Base-by-base conservation (phyloP, 2,113 vertebrate species). In the Clarias macrocephalus region DNA sequence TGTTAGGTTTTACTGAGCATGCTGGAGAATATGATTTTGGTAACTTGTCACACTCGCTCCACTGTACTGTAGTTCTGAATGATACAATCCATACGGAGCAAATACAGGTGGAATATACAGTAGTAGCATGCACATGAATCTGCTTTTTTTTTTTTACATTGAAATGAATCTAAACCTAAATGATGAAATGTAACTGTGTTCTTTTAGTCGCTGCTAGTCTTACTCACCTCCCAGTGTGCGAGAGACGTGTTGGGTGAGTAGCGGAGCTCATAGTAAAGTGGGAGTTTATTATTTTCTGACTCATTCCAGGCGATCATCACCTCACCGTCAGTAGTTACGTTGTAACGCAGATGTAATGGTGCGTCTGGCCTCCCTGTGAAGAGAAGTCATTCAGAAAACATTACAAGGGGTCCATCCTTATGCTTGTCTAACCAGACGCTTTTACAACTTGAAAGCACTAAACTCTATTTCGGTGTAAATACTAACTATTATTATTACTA, bases 291-390 rank as follows among this genome's bases (percentile, higher is more conserved):
- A n/a, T 56, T 30, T 2, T 72, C 84, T 28, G 93, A 84, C 11
- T 82, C 86, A 1, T 94, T 93, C 98, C 98, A 99, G 84, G 92
- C 93, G 30, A 99, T 75, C 83, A 93, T 94, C 91, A 98, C 91
- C 25, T 94, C 89, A 15, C 95, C 96, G 25, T 93, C 59, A 9
- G 94, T 93, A 63, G 95, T 96, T 91, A 97, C 95, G 85, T 94
- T 92, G 73, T 96, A 93, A 28, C 70, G 94, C 73, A 99, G 92
- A 90, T 94, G 91, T 73, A 87, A 28, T 0, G 97, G 98, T 86
- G 97, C 94, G 60, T 95, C 92, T n/a, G 97, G 97, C 90, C 94
- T 96, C 88, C 95, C 98, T 99, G 94, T 3, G 57, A 83, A 84
- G 66, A 57, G 62, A 8, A 21, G 42, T 54, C 56, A 73, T 73